These are phyloP conservation scores for Hippoglossus hippoglossus DNA, from an alignment of 2,797 vertebrate genomes.

Conservation along the genomic window DNA sequence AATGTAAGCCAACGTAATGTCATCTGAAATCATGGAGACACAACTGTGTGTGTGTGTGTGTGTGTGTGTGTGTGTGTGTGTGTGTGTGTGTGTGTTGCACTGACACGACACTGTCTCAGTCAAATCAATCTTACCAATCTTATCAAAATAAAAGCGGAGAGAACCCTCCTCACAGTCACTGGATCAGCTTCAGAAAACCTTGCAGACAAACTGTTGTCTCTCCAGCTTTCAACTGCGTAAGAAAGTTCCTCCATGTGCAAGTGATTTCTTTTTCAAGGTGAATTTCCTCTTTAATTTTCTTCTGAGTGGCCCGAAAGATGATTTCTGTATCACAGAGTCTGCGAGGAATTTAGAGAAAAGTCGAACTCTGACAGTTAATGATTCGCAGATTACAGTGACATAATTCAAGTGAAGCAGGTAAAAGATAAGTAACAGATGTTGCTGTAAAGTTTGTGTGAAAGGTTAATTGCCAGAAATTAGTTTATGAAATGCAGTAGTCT, in stretches of 20 bases:
- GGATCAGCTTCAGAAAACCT: conserved; percentile 30
- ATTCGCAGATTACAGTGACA: neutral
- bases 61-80: too few species aligned
- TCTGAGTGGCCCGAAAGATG: conserved; percentile 15
- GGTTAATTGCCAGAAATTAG: neutral
- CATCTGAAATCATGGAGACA: too few species aligned
- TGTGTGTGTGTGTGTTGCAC: neutral
- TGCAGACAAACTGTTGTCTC: conserved; percentile 11
- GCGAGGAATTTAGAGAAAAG: neutral
- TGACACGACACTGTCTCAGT: neutral
- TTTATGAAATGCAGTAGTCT: conserved; percentile 7
- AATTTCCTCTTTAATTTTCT: conserved; percentile 28
- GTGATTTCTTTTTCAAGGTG: conserved; percentile 39
- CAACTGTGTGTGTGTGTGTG: too few species aligned
- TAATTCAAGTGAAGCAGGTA: neutral
- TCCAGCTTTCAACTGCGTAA: conserved; percentile 14
- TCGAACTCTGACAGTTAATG: conserved; percentile 1
- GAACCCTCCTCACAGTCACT: conserved; percentile 2
- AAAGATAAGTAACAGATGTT: conserved; percentile 5
- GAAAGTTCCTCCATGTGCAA: conserved; percentile 38
- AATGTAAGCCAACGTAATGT: too few species aligned
- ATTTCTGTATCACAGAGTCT: conserved; percentile 14
- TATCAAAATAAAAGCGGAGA: too few species aligned
- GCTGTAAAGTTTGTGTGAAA: conserved; percentile 10
- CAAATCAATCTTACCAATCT: neutral